Evolutionary conservation across 2,797 vertebrate genomes (phyloP).

Genomic region (Fundulus diaphanus): DNA sequence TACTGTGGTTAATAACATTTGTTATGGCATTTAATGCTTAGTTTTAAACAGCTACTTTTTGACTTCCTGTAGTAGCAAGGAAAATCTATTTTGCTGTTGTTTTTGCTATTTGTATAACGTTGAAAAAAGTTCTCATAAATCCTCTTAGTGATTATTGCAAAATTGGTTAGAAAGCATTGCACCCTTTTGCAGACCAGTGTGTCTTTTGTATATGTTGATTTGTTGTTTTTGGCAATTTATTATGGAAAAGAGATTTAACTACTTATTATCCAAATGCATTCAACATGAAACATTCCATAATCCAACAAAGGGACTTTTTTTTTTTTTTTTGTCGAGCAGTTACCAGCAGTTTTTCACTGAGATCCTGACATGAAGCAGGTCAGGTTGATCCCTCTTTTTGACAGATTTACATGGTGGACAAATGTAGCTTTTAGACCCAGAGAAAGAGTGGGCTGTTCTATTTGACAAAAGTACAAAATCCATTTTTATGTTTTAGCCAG

Average conservation of each 20-base stretch:
- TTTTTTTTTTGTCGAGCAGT: neutral
- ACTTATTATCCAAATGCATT: neutral
- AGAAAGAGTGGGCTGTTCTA: neutral
- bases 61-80: no score
- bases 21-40: no score
- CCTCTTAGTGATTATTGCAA: no score
- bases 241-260: neutral
- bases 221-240: neutral
- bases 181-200: neutral
- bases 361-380: neutral
- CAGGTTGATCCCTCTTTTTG: neutral
- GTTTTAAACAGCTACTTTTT: no score
- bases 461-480: neutral
- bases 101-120: no score
- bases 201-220: neutral
- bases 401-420: neutral
- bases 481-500: neutral
- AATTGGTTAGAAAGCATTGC: neutral
- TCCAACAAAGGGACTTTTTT: neutral
- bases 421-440: neutral
- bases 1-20: no score
- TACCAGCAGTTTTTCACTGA: neutral
- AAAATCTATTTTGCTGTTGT: no score
- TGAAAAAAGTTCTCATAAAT: no score
- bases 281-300: neutral